Evolutionary conservation across 2,888 invertebrate genomes (phyloP).

Genomic region (Idaea aversata): DNA sequence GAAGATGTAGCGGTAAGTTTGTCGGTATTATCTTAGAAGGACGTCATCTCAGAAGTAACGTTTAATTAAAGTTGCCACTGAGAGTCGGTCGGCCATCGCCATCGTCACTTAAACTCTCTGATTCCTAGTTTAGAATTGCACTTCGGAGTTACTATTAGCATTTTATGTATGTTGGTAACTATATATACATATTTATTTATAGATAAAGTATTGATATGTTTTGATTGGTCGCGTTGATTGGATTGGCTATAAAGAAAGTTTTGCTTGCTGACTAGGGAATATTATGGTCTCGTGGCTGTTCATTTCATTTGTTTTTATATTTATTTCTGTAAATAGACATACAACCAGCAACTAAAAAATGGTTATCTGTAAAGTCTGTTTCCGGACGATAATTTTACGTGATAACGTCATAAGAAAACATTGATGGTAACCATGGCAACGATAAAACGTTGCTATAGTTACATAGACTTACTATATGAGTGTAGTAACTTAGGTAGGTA

Average conservation of each 20-base stretch:
- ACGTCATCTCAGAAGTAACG: slow-evolving; percentile 70
- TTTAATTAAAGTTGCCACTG: slow-evolving; percentile 71
- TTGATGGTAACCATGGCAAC: too few relatives aligned
- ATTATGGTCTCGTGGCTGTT: background rate
- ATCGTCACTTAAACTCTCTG: slow-evolving; percentile 52
- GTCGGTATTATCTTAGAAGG: slow-evolving; percentile 56
- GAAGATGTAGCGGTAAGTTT: background rate
- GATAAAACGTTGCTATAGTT: too few relatives aligned
- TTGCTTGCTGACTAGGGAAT: background rate
- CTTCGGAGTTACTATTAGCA: slow-evolving; percentile 57
- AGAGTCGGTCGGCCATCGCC: slow-evolving; percentile 35
- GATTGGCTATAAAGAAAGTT: background rate
- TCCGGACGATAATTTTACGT: too few relatives aligned
- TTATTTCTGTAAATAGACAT: too few relatives aligned
- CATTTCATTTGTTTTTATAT: too few relatives aligned
- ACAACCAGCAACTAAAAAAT: too few relatives aligned
- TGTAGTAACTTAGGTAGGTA: too few relatives aligned
- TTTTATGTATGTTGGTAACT: slow-evolving; percentile 40
- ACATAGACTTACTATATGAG: too few relatives aligned
- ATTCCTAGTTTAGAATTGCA: slow-evolving; percentile 57
- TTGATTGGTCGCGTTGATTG: background rate
- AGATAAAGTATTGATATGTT: slow-evolving; percentile 15
- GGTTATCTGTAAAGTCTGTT: too few relatives aligned
- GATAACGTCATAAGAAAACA: too few relatives aligned
- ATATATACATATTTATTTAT: slow-evolving; percentile 21